Percentiles rank a stretch among this genome's conserved stretches.
phyloP scores from a whole-genome alignment of 2,797 vertebrate species.

The Tapirus indicus region DNA sequence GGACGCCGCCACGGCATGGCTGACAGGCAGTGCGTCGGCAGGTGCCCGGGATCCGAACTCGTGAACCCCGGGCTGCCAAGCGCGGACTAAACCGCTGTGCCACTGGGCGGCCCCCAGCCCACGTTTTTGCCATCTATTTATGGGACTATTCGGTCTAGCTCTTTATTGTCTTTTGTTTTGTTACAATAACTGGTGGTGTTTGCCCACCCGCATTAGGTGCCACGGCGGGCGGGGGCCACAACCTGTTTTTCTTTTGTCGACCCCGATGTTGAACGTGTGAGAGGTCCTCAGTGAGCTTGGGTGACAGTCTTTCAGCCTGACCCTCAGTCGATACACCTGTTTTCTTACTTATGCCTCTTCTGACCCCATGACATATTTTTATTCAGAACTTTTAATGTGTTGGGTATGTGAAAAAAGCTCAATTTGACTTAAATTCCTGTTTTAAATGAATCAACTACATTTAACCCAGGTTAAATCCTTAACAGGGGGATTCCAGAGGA shows the following conservation, averaged over 20 bases:
- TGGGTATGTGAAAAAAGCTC: neutral
- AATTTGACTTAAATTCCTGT: slow-evolving; percentile 51
- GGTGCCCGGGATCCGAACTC: no score
- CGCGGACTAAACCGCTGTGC: no score
- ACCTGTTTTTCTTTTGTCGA: neutral
- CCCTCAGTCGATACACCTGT: neutral
- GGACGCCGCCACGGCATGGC: no score
- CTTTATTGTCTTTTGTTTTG: neutral
- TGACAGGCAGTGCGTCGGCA: no score
- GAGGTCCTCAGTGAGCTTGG: neutral
- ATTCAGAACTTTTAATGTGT: neutral
- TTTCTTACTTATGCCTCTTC: neutral
- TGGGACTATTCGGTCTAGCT: neutral
- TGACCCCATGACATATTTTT: neutral
- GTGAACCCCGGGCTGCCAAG: no score
- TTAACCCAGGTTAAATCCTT: neutral
- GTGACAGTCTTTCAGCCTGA: no score
- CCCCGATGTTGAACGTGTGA: neutral
- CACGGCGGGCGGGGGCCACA: neutral
- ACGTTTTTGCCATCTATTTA: slow-evolving; percentile 47
- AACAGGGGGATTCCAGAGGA: neutral
- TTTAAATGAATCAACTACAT: neutral
- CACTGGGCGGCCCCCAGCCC: no score
- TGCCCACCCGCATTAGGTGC: neutral
- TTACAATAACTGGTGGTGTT: neutral